phyloP scores from a whole-genome alignment of 1,140 invertebrate genomes.

The Neelides sp. region DNA sequence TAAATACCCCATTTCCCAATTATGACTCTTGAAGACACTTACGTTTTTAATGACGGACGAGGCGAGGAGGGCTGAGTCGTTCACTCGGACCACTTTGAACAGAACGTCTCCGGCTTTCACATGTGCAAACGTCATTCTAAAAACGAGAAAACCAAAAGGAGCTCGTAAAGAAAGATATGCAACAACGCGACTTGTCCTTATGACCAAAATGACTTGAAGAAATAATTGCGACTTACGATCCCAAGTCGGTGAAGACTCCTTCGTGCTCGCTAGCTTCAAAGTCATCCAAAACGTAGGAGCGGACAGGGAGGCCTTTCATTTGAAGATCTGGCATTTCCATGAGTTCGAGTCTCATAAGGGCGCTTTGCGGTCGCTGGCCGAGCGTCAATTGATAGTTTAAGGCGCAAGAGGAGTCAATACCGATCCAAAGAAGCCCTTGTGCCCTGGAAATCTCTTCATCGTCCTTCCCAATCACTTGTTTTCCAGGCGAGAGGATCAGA shows the following conservation, averaged over 20 bases:
- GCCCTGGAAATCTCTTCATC: slow-evolving; percentile 8
- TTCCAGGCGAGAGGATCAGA: slow-evolving; percentile 19
- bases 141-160: slow-evolving; percentile 2
- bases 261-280: slow-evolving; percentile 29
- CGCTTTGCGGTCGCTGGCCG: slow-evolving; percentile 26
- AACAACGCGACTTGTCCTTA: too few relatives aligned
- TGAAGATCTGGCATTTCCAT: slow-evolving; percentile 30
- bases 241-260: slow-evolving; percentile 24
- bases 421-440: slow-evolving; percentile 66
- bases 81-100: slow-evolving; percentile 34
- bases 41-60: slow-evolving; percentile 28
- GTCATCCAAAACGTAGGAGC: slow-evolving; percentile 22
- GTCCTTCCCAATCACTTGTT: background rate
- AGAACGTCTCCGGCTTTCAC: slow-evolving; percentile 47
- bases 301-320: slow-evolving; percentile 24
- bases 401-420: slow-evolving; percentile 59
- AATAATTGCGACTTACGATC: slow-evolving; percentile 17
- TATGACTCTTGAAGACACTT: slow-evolving; percentile 6
- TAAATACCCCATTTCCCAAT: background rate
- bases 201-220: background rate
- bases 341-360: slow-evolving; percentile 29
- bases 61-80: slow-evolving; percentile 25
- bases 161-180: too few relatives aligned
- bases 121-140: slow-evolving; percentile 43
- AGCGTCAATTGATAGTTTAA: slow-evolving; percentile 64